Conservation (phyloP, 2,888 invertebrate species). For the Cyclophora albipunctata region DNA sequence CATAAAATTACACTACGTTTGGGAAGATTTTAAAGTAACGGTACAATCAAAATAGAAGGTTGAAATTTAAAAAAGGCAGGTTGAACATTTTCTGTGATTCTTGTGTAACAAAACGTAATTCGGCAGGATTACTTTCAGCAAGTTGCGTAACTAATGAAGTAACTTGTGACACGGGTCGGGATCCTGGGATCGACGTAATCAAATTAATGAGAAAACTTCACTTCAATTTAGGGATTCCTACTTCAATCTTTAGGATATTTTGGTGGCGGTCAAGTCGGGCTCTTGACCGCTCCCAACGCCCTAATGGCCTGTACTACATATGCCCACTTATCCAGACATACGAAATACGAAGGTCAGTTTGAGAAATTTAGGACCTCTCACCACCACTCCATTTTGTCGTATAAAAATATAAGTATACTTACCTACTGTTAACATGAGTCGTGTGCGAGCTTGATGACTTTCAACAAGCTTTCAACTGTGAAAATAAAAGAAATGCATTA, state of each 20-base stretch:
- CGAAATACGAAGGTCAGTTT: constrained; percentile 6
- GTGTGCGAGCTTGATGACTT: too few species aligned
- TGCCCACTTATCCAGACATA: constrained; percentile 16
- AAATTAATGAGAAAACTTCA: constrained; percentile 75
- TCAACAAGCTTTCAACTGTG: too few species aligned
- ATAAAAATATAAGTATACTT: background rate
- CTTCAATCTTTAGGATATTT: constrained; percentile 68
- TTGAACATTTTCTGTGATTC: constrained; percentile 54
- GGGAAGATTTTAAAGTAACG: too few species aligned
- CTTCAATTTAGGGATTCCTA: constrained; percentile 70
- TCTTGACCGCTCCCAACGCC: constrained; percentile 32
- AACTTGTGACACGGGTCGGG: constrained; percentile 74
- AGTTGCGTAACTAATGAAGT: constrained; percentile 74
- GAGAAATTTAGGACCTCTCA: constrained; percentile 4
- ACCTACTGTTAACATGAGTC: too few species aligned
- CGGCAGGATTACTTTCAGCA: constrained; percentile 65
- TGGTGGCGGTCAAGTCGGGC: constrained; percentile 57
- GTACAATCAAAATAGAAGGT: background rate
- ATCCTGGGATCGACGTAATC: constrained; percentile 71
- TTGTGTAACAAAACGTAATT: constrained; percentile 68
- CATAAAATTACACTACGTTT: too few species aligned
- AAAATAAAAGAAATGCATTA: too few species aligned
- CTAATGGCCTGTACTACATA: constrained; percentile 42
- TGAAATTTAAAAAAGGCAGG: constrained; percentile 4
- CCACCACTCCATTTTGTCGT: background rate